phyloP scores from a whole-genome alignment of 2,888 invertebrate species.

The Cryptus viduatorius region DNA sequence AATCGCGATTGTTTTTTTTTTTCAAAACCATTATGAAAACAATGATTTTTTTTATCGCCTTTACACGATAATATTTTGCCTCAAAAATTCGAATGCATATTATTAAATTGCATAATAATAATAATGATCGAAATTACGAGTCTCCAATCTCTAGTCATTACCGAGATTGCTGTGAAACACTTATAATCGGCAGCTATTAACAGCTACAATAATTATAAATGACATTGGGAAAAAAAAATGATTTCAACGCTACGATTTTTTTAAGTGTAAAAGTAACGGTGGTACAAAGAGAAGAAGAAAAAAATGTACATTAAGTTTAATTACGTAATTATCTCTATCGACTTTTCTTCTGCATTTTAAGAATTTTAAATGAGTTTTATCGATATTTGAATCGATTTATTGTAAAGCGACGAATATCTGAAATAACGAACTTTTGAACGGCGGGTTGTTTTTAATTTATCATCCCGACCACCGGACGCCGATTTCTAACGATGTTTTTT shows the following conservation, averaged over 20 bases:
- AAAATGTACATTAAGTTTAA: background rate
- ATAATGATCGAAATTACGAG: no score
- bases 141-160: no score
- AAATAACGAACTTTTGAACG: background rate
- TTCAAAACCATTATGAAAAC: no score
- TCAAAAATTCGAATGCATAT: no score
- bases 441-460: background rate
- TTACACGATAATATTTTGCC: background rate
- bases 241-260: no score
- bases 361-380: background rate
- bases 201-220: no score
- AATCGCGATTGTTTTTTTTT: background rate
- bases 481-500: background rate
- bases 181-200: background rate
- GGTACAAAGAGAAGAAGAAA: conserved; percentile 27
- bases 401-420: background rate
- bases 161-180: background rate
- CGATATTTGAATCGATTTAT: background rate
- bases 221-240: no score
- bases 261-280: background rate
- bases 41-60: background rate
- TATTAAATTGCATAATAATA: no score
- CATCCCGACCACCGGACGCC: background rate
- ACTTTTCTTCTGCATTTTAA: background rate
- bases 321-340: background rate